phyloP scores from a whole-genome alignment of 2,797 vertebrate genomes.

The Florisuga fusca region DNA sequence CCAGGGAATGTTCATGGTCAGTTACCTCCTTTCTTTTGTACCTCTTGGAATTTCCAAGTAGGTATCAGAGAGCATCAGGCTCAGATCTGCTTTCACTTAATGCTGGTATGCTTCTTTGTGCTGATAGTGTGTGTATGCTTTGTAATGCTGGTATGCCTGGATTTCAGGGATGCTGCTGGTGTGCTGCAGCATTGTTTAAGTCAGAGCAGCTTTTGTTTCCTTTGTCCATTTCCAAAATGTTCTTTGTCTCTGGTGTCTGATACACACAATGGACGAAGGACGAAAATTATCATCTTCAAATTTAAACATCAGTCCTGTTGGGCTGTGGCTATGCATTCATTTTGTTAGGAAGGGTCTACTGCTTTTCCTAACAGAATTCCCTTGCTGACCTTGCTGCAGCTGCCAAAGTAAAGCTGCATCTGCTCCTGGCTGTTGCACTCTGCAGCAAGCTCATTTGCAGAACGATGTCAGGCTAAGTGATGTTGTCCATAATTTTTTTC shows the following conservation, averaged over 20 bases:
- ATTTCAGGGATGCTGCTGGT: background rate
- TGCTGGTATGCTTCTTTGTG: background rate
- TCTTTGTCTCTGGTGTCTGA: background rate
- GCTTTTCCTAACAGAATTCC: background rate
- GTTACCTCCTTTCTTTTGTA: background rate
- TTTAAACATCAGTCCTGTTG: background rate
- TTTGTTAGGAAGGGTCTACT: background rate
- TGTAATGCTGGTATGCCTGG: too few relatives aligned
- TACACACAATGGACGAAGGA: background rate
- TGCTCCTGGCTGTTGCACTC: accelerated
- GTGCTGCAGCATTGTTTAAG: background rate
- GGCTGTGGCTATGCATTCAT: background rate
- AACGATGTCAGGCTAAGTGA: background rate
- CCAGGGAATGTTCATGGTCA: accelerated
- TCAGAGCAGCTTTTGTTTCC: background rate
- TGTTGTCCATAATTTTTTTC: background rate
- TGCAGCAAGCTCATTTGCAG: accelerated
- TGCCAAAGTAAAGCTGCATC: background rate
- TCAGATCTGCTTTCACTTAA: background rate
- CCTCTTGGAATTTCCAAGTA: background rate
- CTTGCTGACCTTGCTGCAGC: background rate
- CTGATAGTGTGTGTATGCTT: too few relatives aligned
- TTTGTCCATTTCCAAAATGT: background rate
- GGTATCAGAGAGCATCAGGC: background rate
- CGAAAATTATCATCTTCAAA: background rate